Conservation (phyloP, 1,140 invertebrate genomes). For the Leptopilina clavipes region DNA sequence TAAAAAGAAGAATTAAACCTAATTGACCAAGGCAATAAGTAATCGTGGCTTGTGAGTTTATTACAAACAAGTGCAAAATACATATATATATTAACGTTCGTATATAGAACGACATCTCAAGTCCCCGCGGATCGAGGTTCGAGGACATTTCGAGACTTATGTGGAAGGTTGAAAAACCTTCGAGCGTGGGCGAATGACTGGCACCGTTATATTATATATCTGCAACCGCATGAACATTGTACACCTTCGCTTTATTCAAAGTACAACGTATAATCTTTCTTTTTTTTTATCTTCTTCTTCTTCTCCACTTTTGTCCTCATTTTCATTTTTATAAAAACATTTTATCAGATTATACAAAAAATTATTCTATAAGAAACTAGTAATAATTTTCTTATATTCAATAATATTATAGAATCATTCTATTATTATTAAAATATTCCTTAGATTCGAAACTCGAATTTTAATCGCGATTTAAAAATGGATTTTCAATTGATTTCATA, state of each 20-base stretch:
- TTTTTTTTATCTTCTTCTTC: neutral
- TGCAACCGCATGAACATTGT: conserved; percentile 19
- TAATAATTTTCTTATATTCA: too few species aligned
- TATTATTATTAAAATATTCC: too few species aligned
- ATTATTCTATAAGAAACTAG: too few species aligned
- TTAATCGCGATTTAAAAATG: too few species aligned
- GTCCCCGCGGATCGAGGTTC: neutral
- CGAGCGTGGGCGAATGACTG: conserved; percentile 23
- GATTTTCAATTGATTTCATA: too few species aligned
- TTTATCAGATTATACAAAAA: too few species aligned
- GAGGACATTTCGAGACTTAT: conserved; percentile 31
- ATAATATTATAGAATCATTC: too few species aligned
- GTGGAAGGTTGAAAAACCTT: conserved; percentile 20
- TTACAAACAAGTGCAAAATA: neutral
- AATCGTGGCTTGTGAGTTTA: neutral
- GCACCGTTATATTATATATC: conserved; percentile 19
- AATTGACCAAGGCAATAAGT: neutral
- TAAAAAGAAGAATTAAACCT: neutral
- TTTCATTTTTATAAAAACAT: neutral
- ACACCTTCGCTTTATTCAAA: conserved; percentile 20
- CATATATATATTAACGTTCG: neutral
- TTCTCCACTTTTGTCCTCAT: conserved; percentile 5
- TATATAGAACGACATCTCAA: neutral
- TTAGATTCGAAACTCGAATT: too few species aligned
- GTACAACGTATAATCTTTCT: neutral